Evolutionary conservation across 2,113 vertebrate genomes (phyloP), one percentile per base, ranked within the genome.

Genomic region (Microtus montanus): DNA sequence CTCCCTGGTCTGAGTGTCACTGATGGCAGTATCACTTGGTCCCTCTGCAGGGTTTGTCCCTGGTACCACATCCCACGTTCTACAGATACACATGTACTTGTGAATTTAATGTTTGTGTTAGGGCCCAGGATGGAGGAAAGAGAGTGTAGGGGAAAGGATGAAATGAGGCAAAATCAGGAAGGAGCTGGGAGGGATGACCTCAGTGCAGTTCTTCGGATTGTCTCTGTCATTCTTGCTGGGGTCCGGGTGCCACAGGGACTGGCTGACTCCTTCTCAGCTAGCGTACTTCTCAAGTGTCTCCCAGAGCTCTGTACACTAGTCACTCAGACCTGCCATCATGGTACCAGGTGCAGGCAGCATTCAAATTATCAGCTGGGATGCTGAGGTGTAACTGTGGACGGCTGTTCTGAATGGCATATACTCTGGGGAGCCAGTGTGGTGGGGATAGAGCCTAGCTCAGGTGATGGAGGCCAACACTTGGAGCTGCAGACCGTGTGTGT

Each of bases 401-500:
- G 68, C 54, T 63, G 49, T 54, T 52, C 9, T 35, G 77, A 30
- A 6, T 0, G 11, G 5, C 3, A 33, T 70, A 9, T 2, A 4
- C 66, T 47, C 5, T 0, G 44, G 47, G 49, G 17, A 19, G 52
- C 11, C 3, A 79, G 11, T 0, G 4, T 13, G 2, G 24, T 17
- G 4, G 2, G 1, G 17, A 4, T 10, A 6, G 73, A 14, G 28
- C 20, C 6, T 38, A 26, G 52, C 33, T 19, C 14, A 77, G 87
- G 66, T 44, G 41, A 10, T 26, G 0, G 28, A 49, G 26, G 30
- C 49, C 28, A 64, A 41, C 30, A 2, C 1, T 3, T 52, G 49
- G 47, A 30, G 4, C 17, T 22, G 19, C 52, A 52, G 70, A 68
- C 47, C 8, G 2, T 33, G n/a, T 0, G 61, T 1, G 2, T 35